Evolutionary conservation across 2,797 vertebrate genomes (phyloP).

Genomic region (Bovichtus diacanthus): DNA sequence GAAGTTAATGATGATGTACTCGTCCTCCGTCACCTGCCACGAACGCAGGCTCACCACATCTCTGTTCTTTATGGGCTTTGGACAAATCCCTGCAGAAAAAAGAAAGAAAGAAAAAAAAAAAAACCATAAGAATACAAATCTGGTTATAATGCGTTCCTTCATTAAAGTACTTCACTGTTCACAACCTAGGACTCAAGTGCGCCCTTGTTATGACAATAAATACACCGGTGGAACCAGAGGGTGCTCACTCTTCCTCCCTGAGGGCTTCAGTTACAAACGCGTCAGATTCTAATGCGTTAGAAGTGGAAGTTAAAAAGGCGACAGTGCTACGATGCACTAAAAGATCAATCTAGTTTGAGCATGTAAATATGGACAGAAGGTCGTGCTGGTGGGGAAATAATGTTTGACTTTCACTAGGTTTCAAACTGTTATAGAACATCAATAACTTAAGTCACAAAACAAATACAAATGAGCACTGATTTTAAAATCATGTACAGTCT

Average conservation of each 20-base stretch:
- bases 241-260: not conserved
- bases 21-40: slow-evolving; percentile 81
- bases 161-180: not conserved
- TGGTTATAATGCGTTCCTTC: not conserved
- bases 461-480: no score
- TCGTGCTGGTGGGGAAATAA: not conserved
- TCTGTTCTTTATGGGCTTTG: slow-evolving; percentile 82
- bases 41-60: slow-evolving; percentile 87
- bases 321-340: no score
- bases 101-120: no score
- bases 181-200: slow-evolving; percentile 11
- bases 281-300: not conserved
- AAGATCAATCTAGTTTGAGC: not conserved
- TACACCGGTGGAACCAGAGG: slow-evolving; percentile 24
- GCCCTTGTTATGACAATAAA: slow-evolving; percentile 67
- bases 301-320: not conserved
- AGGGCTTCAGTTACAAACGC: not conserved
- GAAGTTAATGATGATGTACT: slow-evolving; percentile 83
- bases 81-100: slow-evolving; percentile 82
- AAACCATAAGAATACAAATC: not conserved
- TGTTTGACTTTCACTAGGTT: no score
- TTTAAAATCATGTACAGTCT: not conserved
- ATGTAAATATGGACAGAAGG: not conserved
- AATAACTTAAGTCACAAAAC: no score
- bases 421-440: no score